Evolutionary conservation across 1,140 invertebrate species (phyloP).

Genomic region (Brachionus paranguensis): DNA sequence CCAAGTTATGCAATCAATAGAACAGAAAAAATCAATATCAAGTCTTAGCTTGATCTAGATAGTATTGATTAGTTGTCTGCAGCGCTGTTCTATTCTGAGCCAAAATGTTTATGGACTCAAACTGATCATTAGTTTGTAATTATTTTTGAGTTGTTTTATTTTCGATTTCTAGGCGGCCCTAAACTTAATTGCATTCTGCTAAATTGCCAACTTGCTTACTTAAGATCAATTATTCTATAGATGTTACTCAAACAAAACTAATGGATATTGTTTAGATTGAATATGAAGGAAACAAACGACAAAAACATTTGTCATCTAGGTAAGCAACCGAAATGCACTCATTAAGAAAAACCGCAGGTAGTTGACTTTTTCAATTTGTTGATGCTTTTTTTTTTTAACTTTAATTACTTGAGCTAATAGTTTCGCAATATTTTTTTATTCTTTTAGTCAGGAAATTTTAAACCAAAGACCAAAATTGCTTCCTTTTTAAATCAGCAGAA

Average conservation of each 20-base stretch:
- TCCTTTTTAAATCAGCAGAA: not conserved
- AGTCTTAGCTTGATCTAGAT: conserved; percentile 6
- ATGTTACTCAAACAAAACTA: not conserved
- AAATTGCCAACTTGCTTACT: not conserved
- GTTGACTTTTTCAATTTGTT: not conserved
- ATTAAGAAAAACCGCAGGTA: not conserved
- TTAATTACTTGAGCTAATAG: not conserved
- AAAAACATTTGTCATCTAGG: not conserved
- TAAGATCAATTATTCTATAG: not conserved
- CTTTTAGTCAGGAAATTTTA: not conserved
- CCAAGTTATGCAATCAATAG: conserved; percentile 3
- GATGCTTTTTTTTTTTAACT: not conserved
- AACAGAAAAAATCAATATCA: not conserved
- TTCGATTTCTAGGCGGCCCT: not conserved
- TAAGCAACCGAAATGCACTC: not conserved
- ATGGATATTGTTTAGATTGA: not conserved
- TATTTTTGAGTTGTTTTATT: not conserved
- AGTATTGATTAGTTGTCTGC: not conserved
- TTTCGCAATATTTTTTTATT: not conserved
- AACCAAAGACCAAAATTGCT: not conserved
- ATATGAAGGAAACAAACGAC: not conserved
- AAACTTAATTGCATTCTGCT: not conserved
- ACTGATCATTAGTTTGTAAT: conserved; percentile 21
- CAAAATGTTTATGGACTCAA: conserved; percentile 10
- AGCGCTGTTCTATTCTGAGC: not conserved